A percentile compares a stretch with the other conserved stretches of the same genome.
Evolutionary conservation across 2,113 vertebrate genomes (phyloP).

Genomic region (Siniperca knerii): DNA sequence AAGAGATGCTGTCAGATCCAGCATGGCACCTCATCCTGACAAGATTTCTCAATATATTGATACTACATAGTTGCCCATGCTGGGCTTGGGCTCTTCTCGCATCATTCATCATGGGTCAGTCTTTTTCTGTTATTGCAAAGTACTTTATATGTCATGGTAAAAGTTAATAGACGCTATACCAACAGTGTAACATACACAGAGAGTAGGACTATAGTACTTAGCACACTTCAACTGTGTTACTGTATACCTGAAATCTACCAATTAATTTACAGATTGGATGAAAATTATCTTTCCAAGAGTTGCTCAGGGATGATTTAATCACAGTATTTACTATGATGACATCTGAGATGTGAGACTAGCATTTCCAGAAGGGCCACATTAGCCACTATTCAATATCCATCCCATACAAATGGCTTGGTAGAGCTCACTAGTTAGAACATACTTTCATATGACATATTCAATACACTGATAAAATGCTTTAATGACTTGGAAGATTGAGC

Average conservation of each 20-base stretch:
- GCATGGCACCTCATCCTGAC: not conserved
- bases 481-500: conserved; percentile 41
- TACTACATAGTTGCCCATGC: not conserved
- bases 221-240: not conserved
- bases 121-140: not conserved
- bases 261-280: not conserved
- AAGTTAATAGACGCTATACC: not conserved
- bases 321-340: conserved; percentile 20
- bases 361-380: conserved; percentile 37
- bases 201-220: not conserved
- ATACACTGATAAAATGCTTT: conserved; percentile 55
- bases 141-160: not conserved
- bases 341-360: conserved; percentile 7
- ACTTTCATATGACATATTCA: conserved; percentile 51
- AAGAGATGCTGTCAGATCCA: not conserved
- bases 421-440: conserved; percentile 48
- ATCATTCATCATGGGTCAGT: not conserved
- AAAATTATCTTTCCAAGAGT: not conserved
- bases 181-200: not conserved
- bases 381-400: conserved; percentile 50
- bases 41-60: not conserved
- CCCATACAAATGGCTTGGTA: conserved; percentile 33
- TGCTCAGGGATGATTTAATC: conserved; percentile 32
- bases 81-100: not conserved
- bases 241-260: not conserved